Percentiles rank a stretch among this genome's conserved stretches.
Evolutionary conservation across 2,888 invertebrate genomes (phyloP).

Genomic region (Sminthurinus aureus): DNA sequence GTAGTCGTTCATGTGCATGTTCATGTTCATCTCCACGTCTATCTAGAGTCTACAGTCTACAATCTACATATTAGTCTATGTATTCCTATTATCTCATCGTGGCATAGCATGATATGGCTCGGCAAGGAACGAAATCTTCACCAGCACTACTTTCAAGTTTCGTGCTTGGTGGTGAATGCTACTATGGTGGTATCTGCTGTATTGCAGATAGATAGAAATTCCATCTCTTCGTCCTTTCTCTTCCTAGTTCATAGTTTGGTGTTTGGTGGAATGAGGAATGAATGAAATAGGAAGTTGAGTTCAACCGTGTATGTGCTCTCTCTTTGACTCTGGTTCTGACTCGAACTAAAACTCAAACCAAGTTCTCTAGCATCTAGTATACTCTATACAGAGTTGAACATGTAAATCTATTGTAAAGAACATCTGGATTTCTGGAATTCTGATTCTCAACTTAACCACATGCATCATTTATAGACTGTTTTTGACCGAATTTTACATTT

Average conservation of each 20-base stretch:
- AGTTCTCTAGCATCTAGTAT: no score
- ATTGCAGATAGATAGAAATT: not conserved
- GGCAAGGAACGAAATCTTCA: not conserved
- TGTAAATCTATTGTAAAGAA: no score
- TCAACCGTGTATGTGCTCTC: not conserved
- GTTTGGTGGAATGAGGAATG: not conserved
- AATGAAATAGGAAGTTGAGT: conserved; percentile 12
- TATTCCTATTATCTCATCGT: not conserved
- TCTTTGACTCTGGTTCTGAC: no score
- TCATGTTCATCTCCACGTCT: not conserved
- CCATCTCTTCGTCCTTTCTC: not conserved
- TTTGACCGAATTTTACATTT: not conserved
- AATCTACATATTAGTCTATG: not conserved
- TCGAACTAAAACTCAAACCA: not conserved
- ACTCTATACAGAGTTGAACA: no score
- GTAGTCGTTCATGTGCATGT: not conserved
- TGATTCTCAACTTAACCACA: not conserved
- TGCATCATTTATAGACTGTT: conserved; percentile 7
- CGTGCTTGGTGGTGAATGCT: no score
- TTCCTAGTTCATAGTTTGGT: not conserved
- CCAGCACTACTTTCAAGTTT: not conserved
- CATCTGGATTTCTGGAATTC: no score
- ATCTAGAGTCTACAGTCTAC: no score
- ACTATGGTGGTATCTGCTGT: not conserved
- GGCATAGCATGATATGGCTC: not conserved